Conservation (phyloP, 2,888 invertebrate genomes). For the Anoplius nigerrimus region DNA sequence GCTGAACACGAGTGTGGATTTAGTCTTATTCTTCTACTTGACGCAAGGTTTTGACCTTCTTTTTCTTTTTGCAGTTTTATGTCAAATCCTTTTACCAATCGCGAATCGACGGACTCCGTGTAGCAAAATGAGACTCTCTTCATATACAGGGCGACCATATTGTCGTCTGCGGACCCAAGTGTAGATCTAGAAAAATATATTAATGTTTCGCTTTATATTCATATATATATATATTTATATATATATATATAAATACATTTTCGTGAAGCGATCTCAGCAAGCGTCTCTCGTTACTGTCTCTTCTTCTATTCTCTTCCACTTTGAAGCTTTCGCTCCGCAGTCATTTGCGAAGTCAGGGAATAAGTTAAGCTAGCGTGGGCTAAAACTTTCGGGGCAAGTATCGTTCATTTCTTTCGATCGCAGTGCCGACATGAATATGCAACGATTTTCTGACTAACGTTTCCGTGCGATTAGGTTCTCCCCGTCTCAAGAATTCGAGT, state of each 20-base stretch:
- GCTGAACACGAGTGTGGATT: slow-evolving; percentile 45
- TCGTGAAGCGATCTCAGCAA: not conserved
- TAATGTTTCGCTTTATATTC: slow-evolving; percentile 44
- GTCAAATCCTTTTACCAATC: not conserved
- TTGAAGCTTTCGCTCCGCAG: too few relatives aligned
- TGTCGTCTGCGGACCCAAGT: not conserved
- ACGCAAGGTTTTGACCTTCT: slow-evolving; percentile 20
- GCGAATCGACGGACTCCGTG: slow-evolving; percentile 3
- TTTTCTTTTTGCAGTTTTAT: too few relatives aligned
- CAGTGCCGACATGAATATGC: too few relatives aligned
- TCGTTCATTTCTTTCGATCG: too few relatives aligned
- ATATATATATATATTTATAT: slow-evolving; percentile 59
- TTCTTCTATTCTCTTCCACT: too few relatives aligned
- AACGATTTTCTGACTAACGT: too few relatives aligned
- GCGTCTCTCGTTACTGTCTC: not conserved
- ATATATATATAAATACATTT: slow-evolving; percentile 62
- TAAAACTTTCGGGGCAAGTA: too few relatives aligned
- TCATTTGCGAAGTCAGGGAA: too few relatives aligned
- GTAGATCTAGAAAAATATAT: slow-evolving; percentile 52
- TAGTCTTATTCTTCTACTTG: slow-evolving; percentile 18
- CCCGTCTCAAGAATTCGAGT: too few relatives aligned
- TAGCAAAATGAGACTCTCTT: slow-evolving; percentile 17
- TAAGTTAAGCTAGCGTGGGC: too few relatives aligned
- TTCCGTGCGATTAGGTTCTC: too few relatives aligned
- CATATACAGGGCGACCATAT: slow-evolving; percentile 33